These are phyloP conservation scores for Actenoides hombroni DNA, from an alignment of 2,113 vertebrate species.

Conservation along the genomic window DNA sequence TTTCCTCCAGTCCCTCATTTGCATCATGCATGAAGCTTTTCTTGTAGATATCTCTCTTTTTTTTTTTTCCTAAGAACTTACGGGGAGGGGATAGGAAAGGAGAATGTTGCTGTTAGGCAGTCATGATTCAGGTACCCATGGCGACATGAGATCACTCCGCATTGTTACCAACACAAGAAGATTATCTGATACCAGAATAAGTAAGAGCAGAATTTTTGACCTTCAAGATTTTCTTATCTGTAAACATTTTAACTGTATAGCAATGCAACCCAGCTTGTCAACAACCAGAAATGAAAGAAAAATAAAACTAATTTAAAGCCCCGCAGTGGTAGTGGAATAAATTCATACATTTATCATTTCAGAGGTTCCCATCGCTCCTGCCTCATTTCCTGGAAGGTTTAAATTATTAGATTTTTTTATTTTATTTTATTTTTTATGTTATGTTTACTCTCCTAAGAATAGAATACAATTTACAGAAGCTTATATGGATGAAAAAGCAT, in stretches of 20 bases:
- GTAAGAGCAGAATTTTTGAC: constrained; percentile 27
- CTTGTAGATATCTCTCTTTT: not conserved
- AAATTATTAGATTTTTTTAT: constrained; percentile 14
- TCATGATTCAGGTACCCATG: constrained; percentile 32
- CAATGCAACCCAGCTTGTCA: constrained; percentile 33
- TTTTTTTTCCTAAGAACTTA: not conserved
- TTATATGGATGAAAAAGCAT: constrained; percentile 40
- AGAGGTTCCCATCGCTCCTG: constrained; percentile 1
- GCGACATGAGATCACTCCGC: not conserved
- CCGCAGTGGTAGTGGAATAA: constrained; percentile 27
- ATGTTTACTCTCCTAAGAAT: constrained; percentile 54
- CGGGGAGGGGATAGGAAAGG: not conserved
- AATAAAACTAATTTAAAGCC: constrained; percentile 50
- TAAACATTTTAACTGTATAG: constrained; percentile 17
- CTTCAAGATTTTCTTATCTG: constrained; percentile 45
- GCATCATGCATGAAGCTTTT: not conserved
- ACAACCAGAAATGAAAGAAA: constrained; percentile 33
- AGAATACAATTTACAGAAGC: constrained; percentile 33
- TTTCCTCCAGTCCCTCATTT: not conserved
- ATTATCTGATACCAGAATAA: not conserved
- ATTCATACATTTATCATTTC: constrained; percentile 55
- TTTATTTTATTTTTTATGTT: not conserved
- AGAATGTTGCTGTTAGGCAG: not conserved
- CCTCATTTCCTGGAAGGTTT: constrained; percentile 21
- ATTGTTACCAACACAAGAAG: not conserved